A percentile compares a stretch with the other conserved stretches of the same genome.
Conservation (phyloP, 2,888 invertebrate species). For the Minunthozetes semirufus region DNA sequence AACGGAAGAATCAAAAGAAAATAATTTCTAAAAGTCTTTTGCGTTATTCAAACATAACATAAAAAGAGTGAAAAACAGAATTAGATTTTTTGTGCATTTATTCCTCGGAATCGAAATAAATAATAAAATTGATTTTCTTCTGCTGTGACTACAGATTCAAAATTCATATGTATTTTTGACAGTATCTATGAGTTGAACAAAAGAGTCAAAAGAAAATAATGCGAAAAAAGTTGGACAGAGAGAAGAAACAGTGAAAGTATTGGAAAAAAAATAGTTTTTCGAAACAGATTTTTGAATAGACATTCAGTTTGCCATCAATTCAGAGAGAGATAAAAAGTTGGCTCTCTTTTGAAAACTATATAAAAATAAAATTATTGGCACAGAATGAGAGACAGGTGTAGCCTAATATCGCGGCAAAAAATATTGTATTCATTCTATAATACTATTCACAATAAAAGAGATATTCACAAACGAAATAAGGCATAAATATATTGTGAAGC, state of each 20-base stretch:
- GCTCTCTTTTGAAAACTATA: slow-evolving; percentile 11
- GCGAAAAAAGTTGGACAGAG: not conserved
- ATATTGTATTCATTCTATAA: not conserved
- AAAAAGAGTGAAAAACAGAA: too few relatives aligned
- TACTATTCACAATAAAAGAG: slow-evolving; percentile 11
- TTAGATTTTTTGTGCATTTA: too few relatives aligned
- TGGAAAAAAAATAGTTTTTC: not conserved
- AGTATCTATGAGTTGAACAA: slow-evolving; percentile 28
- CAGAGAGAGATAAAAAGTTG: slow-evolving; percentile 20
- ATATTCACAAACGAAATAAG: not conserved
- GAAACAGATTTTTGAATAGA: slow-evolving; percentile 15
- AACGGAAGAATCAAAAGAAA: not conserved
- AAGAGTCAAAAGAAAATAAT: not conserved
- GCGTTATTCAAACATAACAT: too few relatives aligned
- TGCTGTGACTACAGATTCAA: not conserved
- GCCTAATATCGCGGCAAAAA: slow-evolving; percentile 18
- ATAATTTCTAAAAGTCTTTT: too few relatives aligned
- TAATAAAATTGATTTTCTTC: not conserved
- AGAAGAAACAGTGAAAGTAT: not conserved
- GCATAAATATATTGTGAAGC: slow-evolving; percentile 24
- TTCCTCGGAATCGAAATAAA: not conserved
- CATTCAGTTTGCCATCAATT: slow-evolving; percentile 20
- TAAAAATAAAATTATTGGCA: slow-evolving; percentile 25
- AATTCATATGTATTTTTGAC: slow-evolving; percentile 25
- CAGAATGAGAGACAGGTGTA: slow-evolving; percentile 20